Evolutionary conservation across 2,888 invertebrate genomes (phyloP), one percentile per base, ranked within the genome.

Genomic region (Aplocera efformata): DNA sequence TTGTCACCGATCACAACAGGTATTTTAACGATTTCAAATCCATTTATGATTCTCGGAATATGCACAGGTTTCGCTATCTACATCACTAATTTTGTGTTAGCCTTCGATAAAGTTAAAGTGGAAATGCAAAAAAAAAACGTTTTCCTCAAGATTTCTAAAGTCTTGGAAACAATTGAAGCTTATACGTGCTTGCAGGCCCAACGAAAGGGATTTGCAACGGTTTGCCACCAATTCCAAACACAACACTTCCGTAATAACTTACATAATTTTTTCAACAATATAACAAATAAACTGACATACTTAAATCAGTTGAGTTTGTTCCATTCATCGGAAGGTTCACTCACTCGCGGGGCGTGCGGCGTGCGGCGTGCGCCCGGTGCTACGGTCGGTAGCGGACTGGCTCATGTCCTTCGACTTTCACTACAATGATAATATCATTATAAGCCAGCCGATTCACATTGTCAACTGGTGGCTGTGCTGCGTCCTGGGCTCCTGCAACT

Each of bases 341-440:
- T 37, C 43, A 54, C 49, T 49, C 54, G 51, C 54, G 54, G 10
- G 5, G n/a, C n/a, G n/a, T n/a, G n/a, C n/a, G 27, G 32, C 43
- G 32, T 27, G 31, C 53, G 54, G 29, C 53, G 54, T 62, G 55
- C 56, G 48, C 42, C 30, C 58, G 33, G 42, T 30, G 50, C 54
- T 44, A 53, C 58, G 59, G 66, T 71, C 67, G 64, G 58, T 56
- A 63, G 60, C 68, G 64, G 66, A 81, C 82, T 81, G 74, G 42
- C 58, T 37, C 29, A 64, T 71, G 83, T 80, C 83, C 83, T 82
- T 81, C 82, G 72, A 80, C 82, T 83, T 83, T 83, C 82, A 83
- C 82, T 82, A 57, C 61, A 65, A 66, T 68, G 67, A 76, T 75
- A 71, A 72, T 72, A 64, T 38, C 36, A 55, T 32, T 68, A 64